Conservation (phyloP, 2,888 invertebrate species). For the Boloria selene region DNA sequence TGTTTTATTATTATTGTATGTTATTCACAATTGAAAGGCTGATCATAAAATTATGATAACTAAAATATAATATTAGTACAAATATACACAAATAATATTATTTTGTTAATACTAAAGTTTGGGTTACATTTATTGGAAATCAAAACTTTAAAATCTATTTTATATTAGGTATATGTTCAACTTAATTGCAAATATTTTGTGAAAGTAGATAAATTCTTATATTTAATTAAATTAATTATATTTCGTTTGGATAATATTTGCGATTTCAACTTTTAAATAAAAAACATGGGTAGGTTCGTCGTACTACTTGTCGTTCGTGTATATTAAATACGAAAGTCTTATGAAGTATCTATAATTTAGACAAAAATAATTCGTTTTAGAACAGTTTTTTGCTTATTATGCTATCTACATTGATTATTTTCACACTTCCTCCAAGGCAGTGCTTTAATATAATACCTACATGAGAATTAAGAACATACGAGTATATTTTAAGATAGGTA, state of each 20-base stretch:
- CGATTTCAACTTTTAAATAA: background rate
- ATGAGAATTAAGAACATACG: slow-evolving; percentile 1
- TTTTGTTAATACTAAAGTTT: too few relatives aligned
- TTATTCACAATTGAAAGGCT: background rate
- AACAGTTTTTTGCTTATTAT: slow-evolving; percentile 4
- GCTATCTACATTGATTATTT: slow-evolving; percentile 4
- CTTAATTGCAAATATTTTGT: slow-evolving; percentile 3
- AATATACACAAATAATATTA: too few relatives aligned
- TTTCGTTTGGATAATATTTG: background rate
- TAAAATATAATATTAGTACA: too few relatives aligned
- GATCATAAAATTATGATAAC: too few relatives aligned
- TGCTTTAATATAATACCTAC: too few relatives aligned
- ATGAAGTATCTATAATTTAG: background rate
- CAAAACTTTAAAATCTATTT: too few relatives aligned
- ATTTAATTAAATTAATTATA: slow-evolving; percentile 13
- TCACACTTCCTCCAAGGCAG: slow-evolving; percentile 14
- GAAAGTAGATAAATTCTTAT: slow-evolving; percentile 11
- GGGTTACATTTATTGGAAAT: too few relatives aligned
- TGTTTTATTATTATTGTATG: background rate
- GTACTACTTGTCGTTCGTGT: too few relatives aligned
- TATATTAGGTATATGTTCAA: slow-evolving; percentile 1
- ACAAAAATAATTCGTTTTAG: background rate
- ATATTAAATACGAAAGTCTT: background rate
- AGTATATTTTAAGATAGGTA: slow-evolving; percentile 24
- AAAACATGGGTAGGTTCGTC: background rate